These are phyloP conservation scores for Lasiurus cinereus DNA, from an alignment of 2,113 vertebrate genomes.

Conservation along the genomic window DNA sequence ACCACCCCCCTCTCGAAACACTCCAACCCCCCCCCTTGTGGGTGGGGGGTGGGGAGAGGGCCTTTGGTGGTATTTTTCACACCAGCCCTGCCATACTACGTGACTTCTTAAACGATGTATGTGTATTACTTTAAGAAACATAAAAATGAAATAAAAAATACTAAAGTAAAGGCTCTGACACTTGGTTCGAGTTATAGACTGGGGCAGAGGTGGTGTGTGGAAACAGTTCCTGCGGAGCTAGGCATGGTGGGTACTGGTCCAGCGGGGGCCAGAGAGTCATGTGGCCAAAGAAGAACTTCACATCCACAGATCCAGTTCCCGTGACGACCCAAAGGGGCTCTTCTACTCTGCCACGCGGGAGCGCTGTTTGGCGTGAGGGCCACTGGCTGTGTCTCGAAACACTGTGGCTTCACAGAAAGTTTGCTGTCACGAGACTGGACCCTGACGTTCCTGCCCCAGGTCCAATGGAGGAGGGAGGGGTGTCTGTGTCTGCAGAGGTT, in stretches of 20 bases:
- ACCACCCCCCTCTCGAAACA: too few species aligned
- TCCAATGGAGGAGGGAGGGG: neutral
- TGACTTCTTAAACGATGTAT: neutral
- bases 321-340: neutral
- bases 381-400: neutral
- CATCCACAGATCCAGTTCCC: accelerated
- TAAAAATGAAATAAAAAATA: neutral
- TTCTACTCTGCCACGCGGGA: neutral
- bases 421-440: neutral
- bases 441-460: neutral
- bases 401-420: neutral
- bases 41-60: accelerated
- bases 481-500: neutral
- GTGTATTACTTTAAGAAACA: neutral
- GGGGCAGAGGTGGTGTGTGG: neutral
- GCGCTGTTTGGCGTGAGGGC: neutral
- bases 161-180: neutral
- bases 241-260: neutral
- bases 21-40: too few species aligned
- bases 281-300: neutral
- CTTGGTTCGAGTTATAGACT: neutral
- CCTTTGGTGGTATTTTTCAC: neutral
- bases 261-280: accelerated
- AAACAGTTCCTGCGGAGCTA: neutral
- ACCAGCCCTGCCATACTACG: neutral